Base-by-base conservation (phyloP, 2,888 invertebrate genomes). In the Ommatoiulus sabulosus region DNA sequence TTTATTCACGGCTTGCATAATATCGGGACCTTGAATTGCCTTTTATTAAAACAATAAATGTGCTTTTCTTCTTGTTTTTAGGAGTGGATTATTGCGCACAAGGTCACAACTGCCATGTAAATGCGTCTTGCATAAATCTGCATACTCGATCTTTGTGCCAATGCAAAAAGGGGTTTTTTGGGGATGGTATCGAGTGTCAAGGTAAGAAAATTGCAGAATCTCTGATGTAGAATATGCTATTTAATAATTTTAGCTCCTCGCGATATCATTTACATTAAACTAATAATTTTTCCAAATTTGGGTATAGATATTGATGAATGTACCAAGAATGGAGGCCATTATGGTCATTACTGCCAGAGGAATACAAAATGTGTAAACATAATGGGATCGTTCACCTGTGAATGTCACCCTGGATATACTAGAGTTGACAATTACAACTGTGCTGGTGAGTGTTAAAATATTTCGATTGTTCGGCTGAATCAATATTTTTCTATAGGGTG, bases 81-180 rank as follows among this genome's bases (percentile, higher is more conserved):
- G 97, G 96, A 91, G 96, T 96, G 93, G 96, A 97, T 94, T 97
- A 97, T 94, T 97, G 97, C 94, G 95, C 95, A 91, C 90, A 91
- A 89, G 97, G 97, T 89, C 96, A 97, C 94, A 95, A 95, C 92
- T 98, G 98, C 93, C 97, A 98, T 93, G 94, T 95, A 92, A 97
- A 98, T 93, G 97, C 97, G 90, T 96, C 96, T 90, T 98, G 98
- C 94, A 95, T 96, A 94, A 98, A 97, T 94, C 95, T 97, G 92
- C 96, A 96, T 93, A 97, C 97, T 91, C 96, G 96, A 92, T 97
- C 96, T 93, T 95, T 96, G 92, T 98, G 97, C 94, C 96, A 96
- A 92, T 98, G 98, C 93, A 95, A 96, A 93, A 94, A 95, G 93
- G 98, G 98, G 93, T 98, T 96, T 94, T 95, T 95, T 92, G 98